Conservation (phyloP, 2,888 invertebrate genomes). For the Callimorpha dominula region DNA sequence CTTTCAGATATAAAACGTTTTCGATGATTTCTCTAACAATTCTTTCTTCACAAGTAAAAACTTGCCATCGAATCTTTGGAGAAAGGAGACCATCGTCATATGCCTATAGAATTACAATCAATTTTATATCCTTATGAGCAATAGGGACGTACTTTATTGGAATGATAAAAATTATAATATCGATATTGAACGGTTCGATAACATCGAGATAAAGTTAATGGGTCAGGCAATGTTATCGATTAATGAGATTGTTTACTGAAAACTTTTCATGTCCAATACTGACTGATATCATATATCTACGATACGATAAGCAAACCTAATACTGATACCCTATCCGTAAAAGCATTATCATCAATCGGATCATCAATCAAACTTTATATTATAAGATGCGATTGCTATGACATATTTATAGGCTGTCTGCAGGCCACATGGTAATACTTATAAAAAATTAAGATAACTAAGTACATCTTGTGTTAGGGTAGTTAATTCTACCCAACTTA, state of each 20-base stretch:
- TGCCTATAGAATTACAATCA: constrained; percentile 74
- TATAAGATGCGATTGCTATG: no score
- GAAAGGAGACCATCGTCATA: constrained; percentile 71
- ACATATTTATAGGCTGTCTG: no score
- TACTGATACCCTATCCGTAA: background rate
- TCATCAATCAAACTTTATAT: background rate
- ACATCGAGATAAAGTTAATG: constrained; percentile 5
- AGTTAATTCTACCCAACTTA: background rate
- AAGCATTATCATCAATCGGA: background rate
- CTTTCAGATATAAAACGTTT: constrained; percentile 20
- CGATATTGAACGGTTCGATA: constrained; percentile 5
- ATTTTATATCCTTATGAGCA: constrained; percentile 70
- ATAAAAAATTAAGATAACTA: background rate
- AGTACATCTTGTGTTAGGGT: background rate
- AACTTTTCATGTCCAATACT: constrained; percentile 1
- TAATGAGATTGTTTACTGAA: background rate
- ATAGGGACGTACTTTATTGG: constrained; percentile 46
- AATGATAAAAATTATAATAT: constrained; percentile 5
- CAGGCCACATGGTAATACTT: background rate
- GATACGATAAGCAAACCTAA: background rate
- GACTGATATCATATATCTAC: background rate
- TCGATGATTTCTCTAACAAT: constrained; percentile 45
- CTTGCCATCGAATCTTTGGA: constrained; percentile 65
- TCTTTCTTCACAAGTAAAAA: constrained; percentile 41
- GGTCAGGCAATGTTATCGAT: background rate